A percentile compares a stretch with the other conserved stretches of the same genome.
Evolutionary conservation across 2,888 invertebrate genomes (phyloP).

Genomic region (Drosophila vallismaia): DNA sequence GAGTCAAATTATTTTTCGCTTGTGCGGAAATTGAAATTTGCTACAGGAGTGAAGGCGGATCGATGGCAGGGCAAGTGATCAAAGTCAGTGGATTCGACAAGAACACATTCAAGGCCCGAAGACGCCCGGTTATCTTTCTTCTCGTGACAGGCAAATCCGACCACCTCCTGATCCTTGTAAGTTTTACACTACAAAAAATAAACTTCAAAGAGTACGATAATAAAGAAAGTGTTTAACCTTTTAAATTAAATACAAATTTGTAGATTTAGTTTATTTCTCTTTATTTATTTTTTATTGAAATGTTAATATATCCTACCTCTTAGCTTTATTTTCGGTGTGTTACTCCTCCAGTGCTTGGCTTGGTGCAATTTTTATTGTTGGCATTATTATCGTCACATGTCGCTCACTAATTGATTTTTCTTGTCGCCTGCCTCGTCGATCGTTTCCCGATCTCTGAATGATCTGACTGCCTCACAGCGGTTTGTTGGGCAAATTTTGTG

Average conservation of each 20-base stretch:
- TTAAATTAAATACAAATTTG: background rate
- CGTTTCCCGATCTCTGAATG: constrained; percentile 69
- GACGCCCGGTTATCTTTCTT: constrained; percentile 30
- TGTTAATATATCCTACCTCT: background rate
- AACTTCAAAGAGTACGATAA: background rate
- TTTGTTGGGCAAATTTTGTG: constrained; percentile 71
- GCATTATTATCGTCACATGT: constrained; percentile 84
- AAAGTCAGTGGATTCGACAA: constrained; percentile 48
- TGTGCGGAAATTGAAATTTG: constrained; percentile 64
- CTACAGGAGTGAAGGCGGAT: constrained; percentile 67
- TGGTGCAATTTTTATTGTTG: constrained; percentile 76
- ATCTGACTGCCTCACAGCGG: constrained; percentile 59
- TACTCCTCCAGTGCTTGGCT: constrained; percentile 39
- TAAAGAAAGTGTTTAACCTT: background rate
- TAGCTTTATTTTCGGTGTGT: constrained; percentile 1
- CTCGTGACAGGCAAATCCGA: constrained; percentile 33
- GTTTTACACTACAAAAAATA: constrained; percentile 28
- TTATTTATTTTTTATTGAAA: background rate
- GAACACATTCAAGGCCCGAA: constrained; percentile 29
- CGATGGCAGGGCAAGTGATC: constrained; percentile 65
- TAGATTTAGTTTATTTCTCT: background rate
- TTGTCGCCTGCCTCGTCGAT: constrained; percentile 82
- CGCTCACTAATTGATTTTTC: constrained; percentile 85
- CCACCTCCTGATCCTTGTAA: constrained; percentile 35
- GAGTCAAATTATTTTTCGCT: constrained; percentile 5